Evolutionary conservation across 2,113 vertebrate species (phyloP).

Genomic region (Gambusia affinis): DNA sequence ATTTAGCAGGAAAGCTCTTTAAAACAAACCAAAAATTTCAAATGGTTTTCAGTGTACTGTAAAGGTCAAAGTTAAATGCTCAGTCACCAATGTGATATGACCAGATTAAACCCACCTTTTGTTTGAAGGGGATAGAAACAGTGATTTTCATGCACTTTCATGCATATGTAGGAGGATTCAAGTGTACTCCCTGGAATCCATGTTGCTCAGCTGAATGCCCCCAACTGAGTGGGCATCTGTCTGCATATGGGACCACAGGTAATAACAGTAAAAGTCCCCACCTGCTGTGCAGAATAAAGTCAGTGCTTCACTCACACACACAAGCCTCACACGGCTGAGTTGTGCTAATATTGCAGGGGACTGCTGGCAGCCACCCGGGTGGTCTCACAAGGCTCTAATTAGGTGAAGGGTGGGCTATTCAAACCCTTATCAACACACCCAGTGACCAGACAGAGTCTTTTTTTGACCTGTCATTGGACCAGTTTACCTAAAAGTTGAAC

Average conservation of each 20-base stretch:
- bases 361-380: constrained; percentile 42
- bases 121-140: constrained; percentile 17
- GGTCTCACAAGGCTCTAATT: constrained; percentile 63
- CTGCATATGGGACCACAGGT: constrained; percentile 70
- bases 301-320: constrained; percentile 44
- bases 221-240: constrained; percentile 76
- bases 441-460: constrained; percentile 34
- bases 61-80: background rate
- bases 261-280: constrained; percentile 72
- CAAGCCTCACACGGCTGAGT: constrained; percentile 43
- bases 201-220: constrained; percentile 43
- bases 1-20: too few species aligned
- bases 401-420: constrained; percentile 58
- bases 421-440: constrained; percentile 54
- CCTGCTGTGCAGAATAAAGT: constrained; percentile 64
- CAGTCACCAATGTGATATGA: background rate
- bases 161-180: constrained; percentile 8
- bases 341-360: constrained; percentile 65
- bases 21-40: too few species aligned
- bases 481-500: constrained; percentile 44
- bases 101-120: background rate
- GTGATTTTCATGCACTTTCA: constrained; percentile 17
- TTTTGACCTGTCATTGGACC: constrained; percentile 34
- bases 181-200: constrained; percentile 33
- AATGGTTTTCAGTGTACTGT: background rate